A percentile compares a stretch with the other conserved stretches of the same genome.
Conservation (phyloP, 2,113 vertebrate species). For the Typhlomys cinereus region DNA sequence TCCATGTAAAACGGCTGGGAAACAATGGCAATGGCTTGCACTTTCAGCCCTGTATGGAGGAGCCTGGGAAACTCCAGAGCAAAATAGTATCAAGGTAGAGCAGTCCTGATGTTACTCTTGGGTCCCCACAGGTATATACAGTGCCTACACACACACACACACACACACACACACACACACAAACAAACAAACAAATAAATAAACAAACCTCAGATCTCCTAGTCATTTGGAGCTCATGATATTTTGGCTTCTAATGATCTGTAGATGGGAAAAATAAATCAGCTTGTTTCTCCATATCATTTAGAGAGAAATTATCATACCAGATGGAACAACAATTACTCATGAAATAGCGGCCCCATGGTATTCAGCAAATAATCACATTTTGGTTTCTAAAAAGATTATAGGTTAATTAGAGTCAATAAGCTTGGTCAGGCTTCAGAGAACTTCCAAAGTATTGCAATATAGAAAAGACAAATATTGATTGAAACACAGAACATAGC, state of each 20-base stretch:
- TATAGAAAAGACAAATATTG: conserved; percentile 40
- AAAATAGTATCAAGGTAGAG: no score
- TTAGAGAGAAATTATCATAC: background rate
- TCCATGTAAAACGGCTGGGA: no score
- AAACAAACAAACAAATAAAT: no score
- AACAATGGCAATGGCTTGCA: no score
- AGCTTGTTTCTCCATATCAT: background rate
- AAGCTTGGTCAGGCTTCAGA: conserved; percentile 18
- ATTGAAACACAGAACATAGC: conserved; percentile 1
- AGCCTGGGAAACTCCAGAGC: no score
- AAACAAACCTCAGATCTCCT: background rate
- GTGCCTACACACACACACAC: no score
- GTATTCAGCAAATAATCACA: conserved; percentile 33
- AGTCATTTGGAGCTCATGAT: background rate
- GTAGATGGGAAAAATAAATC: background rate
- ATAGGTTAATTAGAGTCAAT: conserved; percentile 54
- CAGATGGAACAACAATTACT: conserved; percentile 2
- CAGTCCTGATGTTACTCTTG: no score
- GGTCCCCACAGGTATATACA: no score
- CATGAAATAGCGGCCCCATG: background rate
- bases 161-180: no score
- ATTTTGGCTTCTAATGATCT: conserved; percentile 23
- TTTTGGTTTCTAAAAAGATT: background rate
- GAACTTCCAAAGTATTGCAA: conserved; percentile 36
- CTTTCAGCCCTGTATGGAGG: no score